A percentile compares a stretch with the other conserved stretches of the same genome.
Evolutionary conservation across 2,113 vertebrate genomes (phyloP).

Genomic region (Oreamnos americanus): DNA sequence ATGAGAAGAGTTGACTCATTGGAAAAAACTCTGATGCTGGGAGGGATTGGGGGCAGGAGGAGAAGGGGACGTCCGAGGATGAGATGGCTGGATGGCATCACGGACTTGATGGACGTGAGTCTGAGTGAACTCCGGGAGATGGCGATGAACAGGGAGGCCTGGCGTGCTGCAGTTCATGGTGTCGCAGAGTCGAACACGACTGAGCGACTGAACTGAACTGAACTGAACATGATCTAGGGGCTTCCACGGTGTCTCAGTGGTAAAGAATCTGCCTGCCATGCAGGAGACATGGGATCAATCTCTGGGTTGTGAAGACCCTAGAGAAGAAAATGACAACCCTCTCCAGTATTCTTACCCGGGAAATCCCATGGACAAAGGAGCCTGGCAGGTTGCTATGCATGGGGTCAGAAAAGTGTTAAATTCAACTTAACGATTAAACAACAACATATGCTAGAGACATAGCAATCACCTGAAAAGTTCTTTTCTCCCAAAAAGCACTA

Average conservation of each 20-base stretch:
- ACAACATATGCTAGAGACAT: not conserved
- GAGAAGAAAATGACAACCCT: not conserved
- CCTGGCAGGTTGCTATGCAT: not conserved
- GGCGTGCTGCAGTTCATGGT: too few relatives aligned
- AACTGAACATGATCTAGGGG: not conserved
- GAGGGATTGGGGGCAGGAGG: too few relatives aligned
- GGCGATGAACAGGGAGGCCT: too few relatives aligned
- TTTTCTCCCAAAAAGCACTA: not conserved
- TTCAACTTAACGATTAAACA: not conserved
- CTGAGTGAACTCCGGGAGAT: too few relatives aligned
- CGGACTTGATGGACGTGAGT: too few relatives aligned
- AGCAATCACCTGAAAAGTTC: not conserved
- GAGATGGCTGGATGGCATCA: too few relatives aligned
- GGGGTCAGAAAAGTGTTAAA: not conserved
- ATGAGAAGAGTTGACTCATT: too few relatives aligned
- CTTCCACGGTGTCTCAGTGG: accelerated
- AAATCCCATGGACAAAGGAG: not conserved
- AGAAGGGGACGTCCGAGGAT: too few relatives aligned
- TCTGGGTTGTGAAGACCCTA: not conserved
- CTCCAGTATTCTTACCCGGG: not conserved
- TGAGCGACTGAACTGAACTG: too few relatives aligned
- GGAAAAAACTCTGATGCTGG: too few relatives aligned
- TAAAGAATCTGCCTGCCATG: not conserved
- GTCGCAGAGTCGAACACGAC: too few relatives aligned
- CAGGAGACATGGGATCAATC: not conserved